Evolutionary conservation across 1,140 invertebrate genomes (phyloP).

Genomic region (Macrotrachela quadricornifera): DNA sequence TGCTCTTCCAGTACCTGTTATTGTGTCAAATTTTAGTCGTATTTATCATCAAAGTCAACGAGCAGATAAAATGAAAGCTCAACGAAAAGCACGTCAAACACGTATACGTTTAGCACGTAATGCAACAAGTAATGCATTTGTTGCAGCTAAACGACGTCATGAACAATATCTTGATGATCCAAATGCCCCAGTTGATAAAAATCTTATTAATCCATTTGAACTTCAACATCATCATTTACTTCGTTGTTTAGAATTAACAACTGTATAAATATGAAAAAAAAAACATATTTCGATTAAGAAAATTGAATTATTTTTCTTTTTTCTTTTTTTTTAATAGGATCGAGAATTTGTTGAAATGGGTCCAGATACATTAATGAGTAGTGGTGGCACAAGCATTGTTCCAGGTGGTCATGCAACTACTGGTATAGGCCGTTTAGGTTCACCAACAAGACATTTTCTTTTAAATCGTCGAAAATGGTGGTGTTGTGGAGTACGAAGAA

Average conservation of each 20-base stretch:
- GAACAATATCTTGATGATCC: neutral
- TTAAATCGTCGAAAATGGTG: too few relatives aligned
- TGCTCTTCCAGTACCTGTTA: conserved; percentile 94
- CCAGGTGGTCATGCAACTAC: too few relatives aligned
- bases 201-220: conserved; percentile 6
- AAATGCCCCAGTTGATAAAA: neutral
- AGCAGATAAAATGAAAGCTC: conserved; percentile 94
- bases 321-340: neutral
- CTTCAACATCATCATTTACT: conserved; percentile 9
- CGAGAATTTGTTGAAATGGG: conserved; percentile 7
- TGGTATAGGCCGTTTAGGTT: too few relatives aligned
- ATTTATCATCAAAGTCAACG: conserved; percentile 99
- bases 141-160: neutral
- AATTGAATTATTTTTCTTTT: neutral
- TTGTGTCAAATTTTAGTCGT: conserved; percentile 97
- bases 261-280: neutral
- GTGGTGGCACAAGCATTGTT: too few relatives aligned
- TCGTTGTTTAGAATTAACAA: conserved; percentile 5
- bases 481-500: too few relatives aligned
- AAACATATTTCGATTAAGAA: neutral
- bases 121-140: conserved; percentile 4
- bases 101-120: conserved; percentile 5
- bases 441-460: too few relatives aligned
- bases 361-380: too few relatives aligned
- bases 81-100: conserved; percentile 27